Base-by-base conservation (phyloP, 2,113 vertebrate species). In the Proteles cristata region DNA sequence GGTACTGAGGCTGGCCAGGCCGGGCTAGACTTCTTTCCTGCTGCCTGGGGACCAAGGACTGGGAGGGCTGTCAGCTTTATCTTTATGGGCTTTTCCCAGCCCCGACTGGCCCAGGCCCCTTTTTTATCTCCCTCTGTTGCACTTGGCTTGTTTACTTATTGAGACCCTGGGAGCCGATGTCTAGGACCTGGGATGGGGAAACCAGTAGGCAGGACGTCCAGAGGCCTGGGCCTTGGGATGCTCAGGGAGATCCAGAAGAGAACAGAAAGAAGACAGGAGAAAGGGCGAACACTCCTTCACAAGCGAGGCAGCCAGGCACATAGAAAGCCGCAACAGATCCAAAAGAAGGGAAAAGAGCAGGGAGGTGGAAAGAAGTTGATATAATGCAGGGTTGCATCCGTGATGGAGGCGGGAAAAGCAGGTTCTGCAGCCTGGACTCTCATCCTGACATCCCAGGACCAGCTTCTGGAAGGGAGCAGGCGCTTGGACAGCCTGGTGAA, bases 61-160 rank as follows among this genome's bases (percentile, higher is more conserved):
- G 23, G 80, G 61, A 11, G 5, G 98, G 97, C 98, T 98, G 98
- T 99, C 99, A 98, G 98, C 89, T 98, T 99, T 99, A 99, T 99
- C 99, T 99, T 99, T 99, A 99, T 99, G 99, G 99, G 99, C 98
- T 99, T 99, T 99, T 99, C 99, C 99, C 99, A 99, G 99, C 97
- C 99, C 99, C 2, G 69, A 45, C 99, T 99, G 98, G 97, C 97
- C 98, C 98, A 23, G 98, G 96, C 97, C 97, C 88, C 98, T 98
- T 99, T 99, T 99, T 99, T 99, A 99, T 99, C 99, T 99, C 94
- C 14, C 48, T 68, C 96, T 93, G 97, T 98, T 98, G 98, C 98
- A 98, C 99, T 99, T 99, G 97, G 97, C 97, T 97, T 99, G 99
- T 99, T 99, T 99, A 99, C 96, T 96, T 80, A 95, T 16, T 45